Evolutionary conservation across 2,797 vertebrate species (phyloP), one percentile per base, ranked within the genome.

Genomic region (Acrossocheilus fasciatus): DNA sequence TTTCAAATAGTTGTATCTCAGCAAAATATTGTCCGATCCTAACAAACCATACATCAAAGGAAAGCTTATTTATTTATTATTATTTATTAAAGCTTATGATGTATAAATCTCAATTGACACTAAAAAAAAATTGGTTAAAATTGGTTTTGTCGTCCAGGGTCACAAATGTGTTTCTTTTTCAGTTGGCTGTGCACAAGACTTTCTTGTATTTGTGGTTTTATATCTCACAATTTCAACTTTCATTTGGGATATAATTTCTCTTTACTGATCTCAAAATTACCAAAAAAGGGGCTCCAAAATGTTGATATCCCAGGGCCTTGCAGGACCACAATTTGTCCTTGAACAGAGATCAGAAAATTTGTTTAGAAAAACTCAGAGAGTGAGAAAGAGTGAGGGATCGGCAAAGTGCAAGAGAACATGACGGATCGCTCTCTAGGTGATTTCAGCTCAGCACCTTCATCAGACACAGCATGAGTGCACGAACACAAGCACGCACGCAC

Each of bases 381-480:
- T 84, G 87, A 77, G 7, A 83, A 14, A 66, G 41, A 68, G 82
- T 12, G 74, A 83, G 50, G 30, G 47, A 82, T 36, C 23, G 54
- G 18, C 45, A 83, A 54, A 66, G 57, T 34, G 62, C 69, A 80
- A 80, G 77, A 74, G 82, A 72, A 87, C 47, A 59, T 68, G 69
- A 81, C 50, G 4, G 62, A 91, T 91, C 88, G 90, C 90, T 92
- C 87, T 87, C 76, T 85, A 81, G 36, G 41, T 75, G 83, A 79
- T 86, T 20, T 43, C 34, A 69, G 86, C 41, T 69, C 59, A 85
- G 50, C 59, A 69, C 70, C 70, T 74, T 69, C 77, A 30, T 74
- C 47, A n/a, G 47, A 76, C 57, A 69, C 57, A 74, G 68, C 68
- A 73, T 17, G 26, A 59, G 11, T 12, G 64, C n/a, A 43, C 2